Conservation (phyloP, 2,888 invertebrate genomes). For the Suillia variegata region DNA sequence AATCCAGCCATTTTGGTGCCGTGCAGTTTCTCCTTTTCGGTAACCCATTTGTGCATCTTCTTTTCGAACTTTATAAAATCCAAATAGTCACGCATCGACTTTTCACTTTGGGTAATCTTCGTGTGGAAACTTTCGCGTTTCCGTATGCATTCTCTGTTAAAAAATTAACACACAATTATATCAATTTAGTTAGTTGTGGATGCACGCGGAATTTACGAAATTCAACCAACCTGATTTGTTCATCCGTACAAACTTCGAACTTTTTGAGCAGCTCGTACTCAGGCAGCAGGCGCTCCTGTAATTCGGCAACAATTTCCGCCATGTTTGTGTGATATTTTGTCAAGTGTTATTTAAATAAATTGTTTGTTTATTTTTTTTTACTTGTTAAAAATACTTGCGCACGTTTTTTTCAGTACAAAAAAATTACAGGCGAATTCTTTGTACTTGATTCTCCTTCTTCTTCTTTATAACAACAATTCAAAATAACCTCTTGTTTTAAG, state of each 20-base stretch:
- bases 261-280: slow-evolving; percentile 81
- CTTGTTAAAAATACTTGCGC: neutral
- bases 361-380: too few relatives aligned
- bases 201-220: neutral
- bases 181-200: too few relatives aligned
- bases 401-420: neutral
- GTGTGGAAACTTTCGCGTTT: slow-evolving; percentile 48
- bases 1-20: slow-evolving; percentile 67
- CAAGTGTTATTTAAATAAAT: neutral
- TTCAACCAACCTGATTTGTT: slow-evolving; percentile 70
- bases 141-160: slow-evolving; percentile 45
- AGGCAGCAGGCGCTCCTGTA: slow-evolving; percentile 78
- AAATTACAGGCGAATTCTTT: too few relatives aligned
- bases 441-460: too few relatives aligned
- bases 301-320: slow-evolving; percentile 82
- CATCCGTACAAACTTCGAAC: slow-evolving; percentile 71
- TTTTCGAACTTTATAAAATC: slow-evolving; percentile 56
- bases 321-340: slow-evolving; percentile 62
- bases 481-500: too few relatives aligned
- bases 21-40: slow-evolving; percentile 66
- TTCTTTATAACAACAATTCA: too few relatives aligned
- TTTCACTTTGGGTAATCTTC: slow-evolving; percentile 47
- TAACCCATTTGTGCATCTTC: slow-evolving; percentile 45
- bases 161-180: too few relatives aligned
- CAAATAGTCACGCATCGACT: slow-evolving; percentile 43